These are phyloP conservation scores for Aspidoscelis tigris DNA, from an alignment of 2,113 vertebrate genomes.

Conservation along the genomic window DNA sequence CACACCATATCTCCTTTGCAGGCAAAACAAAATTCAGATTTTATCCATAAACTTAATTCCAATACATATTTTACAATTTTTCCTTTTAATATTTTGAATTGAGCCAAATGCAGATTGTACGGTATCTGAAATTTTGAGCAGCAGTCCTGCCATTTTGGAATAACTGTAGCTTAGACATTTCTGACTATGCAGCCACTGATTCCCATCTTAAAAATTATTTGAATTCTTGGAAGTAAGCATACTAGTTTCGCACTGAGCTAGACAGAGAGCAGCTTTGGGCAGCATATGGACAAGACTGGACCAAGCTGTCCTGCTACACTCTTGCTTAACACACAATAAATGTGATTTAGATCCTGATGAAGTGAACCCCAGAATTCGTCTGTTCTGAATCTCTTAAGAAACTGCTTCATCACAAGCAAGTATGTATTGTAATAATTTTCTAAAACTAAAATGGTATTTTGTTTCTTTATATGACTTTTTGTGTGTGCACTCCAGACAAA, in stretches of 20 bases:
- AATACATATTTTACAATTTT: background rate
- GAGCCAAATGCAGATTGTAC: background rate
- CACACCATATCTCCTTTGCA: background rate
- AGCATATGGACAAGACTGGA: no score
- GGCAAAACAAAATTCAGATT: background rate
- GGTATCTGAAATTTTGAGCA: slow-evolving; percentile 2
- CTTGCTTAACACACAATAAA: no score
- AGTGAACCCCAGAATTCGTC: no score
- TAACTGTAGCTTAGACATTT: background rate
- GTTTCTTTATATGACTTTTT: background rate
- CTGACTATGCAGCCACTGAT: background rate
- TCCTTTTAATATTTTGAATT: background rate
- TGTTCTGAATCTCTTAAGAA: no score
- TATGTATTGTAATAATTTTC: background rate
- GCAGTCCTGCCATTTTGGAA: slow-evolving; percentile 15
- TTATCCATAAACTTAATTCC: background rate
- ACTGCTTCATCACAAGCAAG: background rate
- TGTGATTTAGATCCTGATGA: no score
- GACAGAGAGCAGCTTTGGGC: no score
- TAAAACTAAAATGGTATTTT: background rate
- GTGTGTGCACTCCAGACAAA: background rate
- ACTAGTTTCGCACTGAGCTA: background rate
- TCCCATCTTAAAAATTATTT: background rate
- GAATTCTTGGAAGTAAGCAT: background rate
- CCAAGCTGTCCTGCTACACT: no score